phyloP scores from a whole-genome alignment of 2,797 vertebrate genomes.

The Fringilla coelebs region DNA sequence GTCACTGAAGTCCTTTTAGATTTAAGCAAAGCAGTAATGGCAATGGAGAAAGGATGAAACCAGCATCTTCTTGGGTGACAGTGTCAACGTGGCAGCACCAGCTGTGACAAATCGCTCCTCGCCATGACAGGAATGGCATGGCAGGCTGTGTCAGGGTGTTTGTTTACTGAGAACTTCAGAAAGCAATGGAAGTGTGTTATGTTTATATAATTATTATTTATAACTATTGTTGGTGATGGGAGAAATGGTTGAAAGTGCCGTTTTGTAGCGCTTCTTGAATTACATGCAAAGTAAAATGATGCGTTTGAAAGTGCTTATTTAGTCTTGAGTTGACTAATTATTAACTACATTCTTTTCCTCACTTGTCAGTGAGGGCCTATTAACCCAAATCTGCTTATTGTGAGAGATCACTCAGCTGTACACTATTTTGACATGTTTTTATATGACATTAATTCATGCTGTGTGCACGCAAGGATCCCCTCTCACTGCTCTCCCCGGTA shows the following conservation, averaged over 20 bases:
- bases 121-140: neutral
- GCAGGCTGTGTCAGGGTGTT: neutral
- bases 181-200: neutral
- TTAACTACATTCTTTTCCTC: conserved; percentile 26
- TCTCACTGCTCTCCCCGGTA: neutral
- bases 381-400: neutral
- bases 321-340: conserved; percentile 47
- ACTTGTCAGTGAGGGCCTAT: conserved; percentile 13
- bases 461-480: neutral
- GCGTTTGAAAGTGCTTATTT: conserved; percentile 48
- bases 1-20: neutral
- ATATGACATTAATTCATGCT: neutral
- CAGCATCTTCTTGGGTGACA: neutral
- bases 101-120: neutral
- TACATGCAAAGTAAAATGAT: neutral
- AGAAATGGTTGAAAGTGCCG: conserved; percentile 8
- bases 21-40: neutral
- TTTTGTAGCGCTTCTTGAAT: conserved; percentile 17
- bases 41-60: neutral
- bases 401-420: neutral
- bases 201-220: conserved; percentile 28
- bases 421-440: neutral
- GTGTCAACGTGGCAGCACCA: accelerated
- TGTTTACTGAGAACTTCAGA: conserved; percentile 26
- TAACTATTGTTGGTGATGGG: conserved; percentile 1